A percentile compares a stretch with the other conserved stretches of the same genome.
phyloP scores from a whole-genome alignment of 2,113 vertebrate genomes.

The Rhineura floridana region DNA sequence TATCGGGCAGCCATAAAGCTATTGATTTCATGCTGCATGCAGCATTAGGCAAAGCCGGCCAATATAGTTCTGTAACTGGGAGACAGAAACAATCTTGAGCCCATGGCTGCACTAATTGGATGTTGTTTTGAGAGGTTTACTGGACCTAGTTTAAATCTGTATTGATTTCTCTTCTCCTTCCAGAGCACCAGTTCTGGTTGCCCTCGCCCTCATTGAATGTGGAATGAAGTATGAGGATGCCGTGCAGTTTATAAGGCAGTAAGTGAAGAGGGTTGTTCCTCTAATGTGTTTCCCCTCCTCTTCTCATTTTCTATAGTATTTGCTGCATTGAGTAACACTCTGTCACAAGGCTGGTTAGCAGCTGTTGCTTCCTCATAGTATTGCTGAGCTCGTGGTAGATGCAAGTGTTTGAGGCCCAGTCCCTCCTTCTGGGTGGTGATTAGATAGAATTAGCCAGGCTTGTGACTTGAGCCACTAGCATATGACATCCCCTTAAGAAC shows the following conservation, averaged over 20 bases:
- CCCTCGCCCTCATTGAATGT: constrained; percentile 95
- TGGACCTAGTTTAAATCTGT: constrained; percentile 7
- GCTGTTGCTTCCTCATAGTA: neutral
- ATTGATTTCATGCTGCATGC: constrained; percentile 1
- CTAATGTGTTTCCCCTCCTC: neutral
- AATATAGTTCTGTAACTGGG: constrained; percentile 15
- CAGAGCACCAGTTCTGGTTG: constrained; percentile 97
- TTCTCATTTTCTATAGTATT: neutral
- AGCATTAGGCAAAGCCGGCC: constrained; percentile 15
- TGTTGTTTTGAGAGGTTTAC: neutral
- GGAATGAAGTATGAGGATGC: constrained; percentile 99
- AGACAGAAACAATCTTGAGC: neutral
- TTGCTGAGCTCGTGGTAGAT: rapidly evolving
- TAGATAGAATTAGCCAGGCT: neutral
- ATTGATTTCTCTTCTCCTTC: constrained; percentile 58
- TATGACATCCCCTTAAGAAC: neutral
- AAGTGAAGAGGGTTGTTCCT: constrained; percentile 71
- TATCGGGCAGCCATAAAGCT: neutral
- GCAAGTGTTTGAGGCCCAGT: neutral
- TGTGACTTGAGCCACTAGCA: neutral
- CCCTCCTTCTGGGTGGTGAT: neutral
- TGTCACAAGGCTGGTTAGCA: neutral
- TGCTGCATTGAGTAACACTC: neutral
- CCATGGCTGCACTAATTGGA: neutral
- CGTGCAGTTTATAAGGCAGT: constrained; percentile 99